phyloP scores from a whole-genome alignment of 2,113 vertebrate species.

The Rattus norvegicus region GRCr8 NC_086035.1:36070001-36070500 shows the following conservation, averaged over 20 bases:
- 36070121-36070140: background rate
- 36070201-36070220: constrained; percentile 2
- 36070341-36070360: constrained; percentile 48
- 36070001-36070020: background rate
- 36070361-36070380: constrained; percentile 50
- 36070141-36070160: background rate
- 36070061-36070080: background rate
- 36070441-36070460: constrained; percentile 57
- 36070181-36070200: background rate
- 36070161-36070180: constrained; percentile 34
- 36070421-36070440: constrained; percentile 42
- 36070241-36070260: background rate
- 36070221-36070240: background rate
- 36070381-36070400: constrained; percentile 41
- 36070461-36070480: constrained; percentile 48
- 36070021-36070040: background rate
- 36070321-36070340: background rate
- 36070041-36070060: background rate
- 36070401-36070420: constrained; percentile 28
- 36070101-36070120: background rate
- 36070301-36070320: constrained; percentile 36
- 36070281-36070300: background rate
- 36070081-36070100: background rate
- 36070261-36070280: background rate
- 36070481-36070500: background rate